Base-by-base conservation (phyloP, 2,113 vertebrate genomes). In the Ophiodon elongatus region DNA sequence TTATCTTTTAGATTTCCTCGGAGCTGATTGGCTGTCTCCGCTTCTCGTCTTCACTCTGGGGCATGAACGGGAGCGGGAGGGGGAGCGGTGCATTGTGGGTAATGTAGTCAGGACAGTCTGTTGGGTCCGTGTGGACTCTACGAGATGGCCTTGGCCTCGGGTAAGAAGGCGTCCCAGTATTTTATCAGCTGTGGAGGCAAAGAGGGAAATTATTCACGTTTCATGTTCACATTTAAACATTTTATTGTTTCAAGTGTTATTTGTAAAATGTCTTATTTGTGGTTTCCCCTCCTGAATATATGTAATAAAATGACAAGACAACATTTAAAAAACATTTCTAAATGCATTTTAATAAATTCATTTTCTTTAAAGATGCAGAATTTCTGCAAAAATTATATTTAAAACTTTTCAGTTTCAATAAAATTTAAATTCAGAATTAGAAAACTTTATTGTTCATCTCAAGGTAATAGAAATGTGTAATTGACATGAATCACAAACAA, bases 141-240 rank as follows among this genome's bases (percentile, higher is more conserved):
- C 81, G 97, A 98, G 87, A 99, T 99, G 85, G 98, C 98, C 97
- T 99, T 99, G 94, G 98, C 98, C 95, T 99, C 98, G 60, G 98
- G 98, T 93, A 99, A 95, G 94, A 99, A 99, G 83, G 98, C 98
- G 84, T 99, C 98, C 98, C 98, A 99, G 89, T 99, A 99, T 92
- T 99, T 99, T 90, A 99, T 99, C 83, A 99, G 96, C 98, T 99
- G 94, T 45, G 68, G 59, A 10, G 68, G 63, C n/a, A 6, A 64
- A 14, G 52, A 31, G 27, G 54, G 23, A 45, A 66, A 65, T 25
- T 0, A 76, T 31, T 81, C 14, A 33, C 5, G 4, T 65, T 27
- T 31, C 2, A 25, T 31, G 23, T 31, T 15, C n/a, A 3, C 15
- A 23, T 21, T 15, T 13, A 43, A 33, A 73, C 17, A 29, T 1